Evolutionary conservation across 2,888 invertebrate genomes (phyloP), one percentile per base, ranked within the genome.

Genomic region (Xylota sylvarum): DNA sequence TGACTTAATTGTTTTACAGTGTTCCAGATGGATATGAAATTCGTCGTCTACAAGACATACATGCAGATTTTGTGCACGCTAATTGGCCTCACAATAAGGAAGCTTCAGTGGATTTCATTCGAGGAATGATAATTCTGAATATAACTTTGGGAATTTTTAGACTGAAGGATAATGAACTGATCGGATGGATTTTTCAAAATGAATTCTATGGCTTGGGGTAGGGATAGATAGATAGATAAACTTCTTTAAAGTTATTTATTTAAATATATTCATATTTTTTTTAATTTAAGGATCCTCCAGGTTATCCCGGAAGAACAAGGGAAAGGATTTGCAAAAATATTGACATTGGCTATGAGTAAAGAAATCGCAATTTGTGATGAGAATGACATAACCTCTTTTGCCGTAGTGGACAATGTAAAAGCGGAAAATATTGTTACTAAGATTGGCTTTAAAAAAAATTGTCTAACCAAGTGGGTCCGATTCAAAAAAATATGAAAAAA

Each of bases 171-270:
- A 88, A 88, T 32, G 88, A 89, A 35, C 77, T 90, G 27, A 77
- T 91, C 27, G 91, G 89, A 14, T 91, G 92, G 92, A 89, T 90
- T 52, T 90, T 92, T 17, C 91, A 91, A 74, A 92, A 92, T 70
- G 92, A 92, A 81, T 92, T 90, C 74, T 79, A 90, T 0, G 92
- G 91, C 0, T 46, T 91, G 50, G 91, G 90, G 91, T 91, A 79
- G 43, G 89, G 4, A 10, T 32, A 6, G 14, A 6, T 43, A 43
- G 7, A n/a, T n/a, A n/a, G n/a, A n/a, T n/a, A n/a, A n/a, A n/a
- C n/a, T n/a, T n/a, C n/a, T n/a, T n/a, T 14, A 12, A 30, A 12
- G 0, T 10, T 60, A 17, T 2, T 2, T 10, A 46, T 7, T 4
- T 48, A 5, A 3, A 10, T 17, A 50, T 48, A 4, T 7, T 62